Evolutionary conservation across 2,113 vertebrate species (phyloP).

Genomic region (Nestor notabilis): DNA sequence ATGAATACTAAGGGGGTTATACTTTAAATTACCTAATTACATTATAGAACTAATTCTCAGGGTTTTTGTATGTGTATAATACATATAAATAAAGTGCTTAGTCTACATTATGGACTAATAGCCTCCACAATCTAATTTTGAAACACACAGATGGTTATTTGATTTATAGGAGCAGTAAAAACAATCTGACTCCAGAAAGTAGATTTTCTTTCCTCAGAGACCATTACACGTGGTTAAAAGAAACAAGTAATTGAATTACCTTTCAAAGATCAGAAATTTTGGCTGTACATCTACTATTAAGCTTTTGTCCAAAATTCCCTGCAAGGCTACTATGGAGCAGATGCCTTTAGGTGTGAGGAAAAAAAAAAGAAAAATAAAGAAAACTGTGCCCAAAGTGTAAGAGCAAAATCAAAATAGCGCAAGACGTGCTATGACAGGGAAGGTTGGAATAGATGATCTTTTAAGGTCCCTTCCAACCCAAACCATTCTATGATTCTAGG

Average conservation of each 20-base stretch:
- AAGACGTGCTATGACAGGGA: neutral
- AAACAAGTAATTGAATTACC: conserved; percentile 41
- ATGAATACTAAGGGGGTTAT: neutral
- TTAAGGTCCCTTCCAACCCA: neutral
- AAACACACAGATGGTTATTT: conserved; percentile 63
- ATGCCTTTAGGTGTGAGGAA: neutral
- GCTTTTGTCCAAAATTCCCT: neutral
- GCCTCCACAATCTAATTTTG: conserved; percentile 51
- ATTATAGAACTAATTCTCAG: neutral
- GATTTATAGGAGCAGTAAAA: conserved; percentile 63
- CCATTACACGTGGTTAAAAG: conserved; percentile 30
- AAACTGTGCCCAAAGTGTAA: neutral
- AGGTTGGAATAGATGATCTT: neutral
- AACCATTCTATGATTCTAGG: neutral
- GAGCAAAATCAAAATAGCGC: neutral
- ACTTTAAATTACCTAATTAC: neutral
- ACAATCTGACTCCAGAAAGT: conserved; percentile 49
- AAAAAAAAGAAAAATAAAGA: neutral
- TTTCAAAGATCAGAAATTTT: conserved; percentile 14
- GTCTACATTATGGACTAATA: conserved; percentile 55
- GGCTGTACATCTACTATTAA: neutral
- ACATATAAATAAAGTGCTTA: conserved; percentile 46
- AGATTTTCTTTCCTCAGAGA: conserved; percentile 57
- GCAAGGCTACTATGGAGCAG: neutral
- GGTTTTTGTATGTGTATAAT: neutral